Base-by-base conservation (phyloP, 1,140 invertebrate species). In the Micrasema minimum region DNA sequence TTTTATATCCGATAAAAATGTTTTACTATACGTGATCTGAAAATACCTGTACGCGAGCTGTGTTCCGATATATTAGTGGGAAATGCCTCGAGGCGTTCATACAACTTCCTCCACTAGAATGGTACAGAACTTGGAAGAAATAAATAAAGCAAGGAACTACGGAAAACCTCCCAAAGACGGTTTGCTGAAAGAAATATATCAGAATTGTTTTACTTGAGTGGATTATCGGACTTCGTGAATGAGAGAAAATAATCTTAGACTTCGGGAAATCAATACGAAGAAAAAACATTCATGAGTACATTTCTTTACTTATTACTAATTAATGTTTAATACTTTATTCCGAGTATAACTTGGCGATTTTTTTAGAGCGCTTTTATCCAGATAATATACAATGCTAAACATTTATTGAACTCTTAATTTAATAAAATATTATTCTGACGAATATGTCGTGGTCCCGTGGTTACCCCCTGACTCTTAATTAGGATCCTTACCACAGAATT, bases 121-220 rank as follows among this genome's bases (percentile, higher is more conserved):
- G 65, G 69, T 69, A 46, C 69, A 69, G 69, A 71, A 71, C 68
- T 74, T 70, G 43, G 51, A 18, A 41, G 68, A 62, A 61, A 75
- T 75, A 75, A 75, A 75, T 72, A 75, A 75, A 75, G 73, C 69
- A 69, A 41, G 43, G 66, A 74, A 74, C 72, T 72, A 43, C 59
- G 43, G 46, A 38, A 66, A 66, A 66, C 23, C 66, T 72, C 43
- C 35, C 50, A 68, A 51, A 59, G 61, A 69, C 37, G n/a, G 69
- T 73, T 69, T 68, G 46, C 50, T 41, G 66, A 69, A 69, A 65
- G 66, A 69, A 67, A 62, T 68, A 68, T 66, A 61, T 71, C 69
- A 65, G 43, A 71, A 65, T 31, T 69, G 43, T 57, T 53, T 66
- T 66, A 48, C 31, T 46, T 22, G 23, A 18, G 26, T 16, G 31